Conservation (phyloP, 1,140 invertebrate species). For the Halictus rubicundus region DNA sequence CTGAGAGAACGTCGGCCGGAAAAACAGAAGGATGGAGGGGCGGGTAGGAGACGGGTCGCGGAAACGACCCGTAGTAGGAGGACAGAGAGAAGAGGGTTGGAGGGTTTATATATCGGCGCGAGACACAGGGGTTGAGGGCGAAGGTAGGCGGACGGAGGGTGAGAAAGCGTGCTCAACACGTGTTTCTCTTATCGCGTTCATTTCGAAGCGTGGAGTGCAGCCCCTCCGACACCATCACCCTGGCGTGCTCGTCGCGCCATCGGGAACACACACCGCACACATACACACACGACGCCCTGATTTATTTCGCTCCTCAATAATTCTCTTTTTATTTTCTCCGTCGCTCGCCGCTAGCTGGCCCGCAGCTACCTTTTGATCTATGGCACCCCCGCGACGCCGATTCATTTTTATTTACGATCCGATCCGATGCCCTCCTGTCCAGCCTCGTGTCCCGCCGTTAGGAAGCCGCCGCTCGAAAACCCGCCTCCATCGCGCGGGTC, state of each 20-base stretch:
- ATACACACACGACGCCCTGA: constrained; percentile 52
- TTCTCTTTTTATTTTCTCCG: constrained; percentile 71
- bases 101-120: constrained; percentile 50
- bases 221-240: constrained; percentile 44
- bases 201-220: constrained; percentile 58
- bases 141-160: constrained; percentile 32
- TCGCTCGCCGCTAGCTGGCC: constrained; percentile 29
- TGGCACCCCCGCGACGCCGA: constrained; percentile 56
- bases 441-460: not conserved
- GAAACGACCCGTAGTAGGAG: no score
- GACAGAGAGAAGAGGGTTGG: not conserved
- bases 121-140: constrained; percentile 28
- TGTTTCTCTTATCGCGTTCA: constrained; percentile 76
- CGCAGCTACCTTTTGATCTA: constrained; percentile 69
- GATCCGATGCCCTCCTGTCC: constrained; percentile 44
- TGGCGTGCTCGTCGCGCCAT: constrained; percentile 15
- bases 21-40: constrained; percentile 25
- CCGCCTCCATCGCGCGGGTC: constrained; percentile 2
- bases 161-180: constrained; percentile 75
- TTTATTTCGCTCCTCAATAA: constrained; percentile 74
- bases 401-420: constrained; percentile 75
- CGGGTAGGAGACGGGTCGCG: not conserved
- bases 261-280: not conserved
- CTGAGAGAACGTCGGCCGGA: not conserved
- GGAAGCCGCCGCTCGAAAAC: constrained; percentile 16